Percentiles rank a stretch among this genome's conserved stretches.
These are phyloP conservation scores for Pseudoatta argentina DNA, from an alignment of 1,140 invertebrate genomes.

Conservation along the genomic window DNA sequence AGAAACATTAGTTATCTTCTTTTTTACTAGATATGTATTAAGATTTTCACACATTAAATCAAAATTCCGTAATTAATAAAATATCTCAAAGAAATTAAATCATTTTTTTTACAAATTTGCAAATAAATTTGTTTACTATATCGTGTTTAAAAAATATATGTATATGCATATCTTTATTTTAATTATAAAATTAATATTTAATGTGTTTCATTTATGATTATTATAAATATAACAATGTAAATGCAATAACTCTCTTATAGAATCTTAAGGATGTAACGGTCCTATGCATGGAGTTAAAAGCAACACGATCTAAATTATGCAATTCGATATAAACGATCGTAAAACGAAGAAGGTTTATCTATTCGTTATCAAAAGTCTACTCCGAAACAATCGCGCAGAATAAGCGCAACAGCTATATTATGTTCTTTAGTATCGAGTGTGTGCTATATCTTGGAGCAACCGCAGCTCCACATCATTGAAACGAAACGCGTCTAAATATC, in stretches of 20 bases:
- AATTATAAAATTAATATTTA: conserved; percentile 4
- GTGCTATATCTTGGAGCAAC: conserved; percentile 34
- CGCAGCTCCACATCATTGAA: conserved; percentile 40
- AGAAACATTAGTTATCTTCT: background rate
- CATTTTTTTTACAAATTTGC: background rate
- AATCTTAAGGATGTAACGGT: background rate
- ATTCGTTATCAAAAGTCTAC: conserved; percentile 7
- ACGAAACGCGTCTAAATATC: conserved; percentile 38
- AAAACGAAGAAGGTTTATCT: conserved; percentile 26
- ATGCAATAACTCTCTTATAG: background rate
- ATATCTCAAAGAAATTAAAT: conserved; percentile 14
- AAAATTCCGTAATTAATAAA: background rate
- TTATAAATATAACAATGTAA: background rate
- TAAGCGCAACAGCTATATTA: conserved; percentile 9
- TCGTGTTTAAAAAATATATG: too few species aligned
- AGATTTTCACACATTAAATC: background rate
- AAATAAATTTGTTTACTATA: background rate
- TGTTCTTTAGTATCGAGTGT: conserved; percentile 26
- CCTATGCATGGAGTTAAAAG: background rate
- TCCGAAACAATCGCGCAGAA: conserved; percentile 28
- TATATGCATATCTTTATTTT: background rate
- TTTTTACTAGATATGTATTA: background rate
- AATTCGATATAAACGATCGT: background rate
- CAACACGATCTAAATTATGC: conserved; percentile 7
- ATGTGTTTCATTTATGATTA: background rate